Evolutionary conservation across 2,113 vertebrate genomes (phyloP), one percentile per base, ranked within the genome.

Genomic region (Orientallactaga bullata): DNA sequence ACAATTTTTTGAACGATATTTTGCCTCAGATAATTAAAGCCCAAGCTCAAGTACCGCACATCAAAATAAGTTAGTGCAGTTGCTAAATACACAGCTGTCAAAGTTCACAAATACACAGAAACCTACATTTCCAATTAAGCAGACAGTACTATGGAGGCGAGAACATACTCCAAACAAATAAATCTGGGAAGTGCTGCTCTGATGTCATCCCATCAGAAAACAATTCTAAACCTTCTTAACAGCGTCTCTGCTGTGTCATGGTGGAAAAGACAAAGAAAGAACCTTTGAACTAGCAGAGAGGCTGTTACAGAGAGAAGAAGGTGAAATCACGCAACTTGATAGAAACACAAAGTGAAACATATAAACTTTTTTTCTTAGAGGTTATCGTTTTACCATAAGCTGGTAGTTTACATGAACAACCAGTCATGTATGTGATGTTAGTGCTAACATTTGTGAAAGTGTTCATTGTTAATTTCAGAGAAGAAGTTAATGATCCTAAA

Each of bases 81-180:
- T 61, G n/a, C 51, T 84, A 69, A 95, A 95, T 71, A 89, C 3
- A 91, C 17, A 77, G 35, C 30, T 95, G 37, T 78, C 30, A 86
- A 96, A 95, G n/a, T 88, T 93, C 42, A 95, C 30, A 93, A 85
- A 76, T 96, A 97, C 5, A 65, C 85, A 37, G 32, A 83, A 95
- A 95, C 17, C 68, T 60, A 32, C 26, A 81, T 80, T 96, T 96
- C 94, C 85, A 92, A 96, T 95, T 96, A 96, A 94, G 82, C 78
- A 86, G 26, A 84, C 61, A 91, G 3, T 66, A 93, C 73, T 8
- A 1, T 69, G 26, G 32, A 86, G 2, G 66, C 95, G 47, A 93
- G 32, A 97, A 86, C 2, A 60, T 32, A 91, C 42, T 95, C 39
- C 93, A 68, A 97, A 93, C 16, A 95, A 97, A 95, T 90, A 92